These are phyloP conservation scores for Trinorchestia longiramus DNA, from an alignment of 1,140 invertebrate genomes.

Conservation along the genomic window DNA sequence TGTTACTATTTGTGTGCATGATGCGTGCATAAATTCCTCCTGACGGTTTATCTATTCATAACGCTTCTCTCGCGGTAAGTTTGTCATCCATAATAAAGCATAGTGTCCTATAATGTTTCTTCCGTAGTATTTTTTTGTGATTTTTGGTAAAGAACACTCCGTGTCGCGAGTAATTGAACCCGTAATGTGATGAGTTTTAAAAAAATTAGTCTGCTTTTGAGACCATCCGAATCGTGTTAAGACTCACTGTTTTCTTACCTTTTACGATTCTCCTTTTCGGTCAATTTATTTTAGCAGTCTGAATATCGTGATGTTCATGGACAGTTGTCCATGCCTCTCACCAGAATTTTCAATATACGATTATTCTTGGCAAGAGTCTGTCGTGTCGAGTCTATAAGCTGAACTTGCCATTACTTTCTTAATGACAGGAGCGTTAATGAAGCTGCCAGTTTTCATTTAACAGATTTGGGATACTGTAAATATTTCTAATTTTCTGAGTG, in stretches of 20 bases:
- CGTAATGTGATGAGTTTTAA: neutral
- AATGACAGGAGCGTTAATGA: neutral
- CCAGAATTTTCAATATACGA: neutral
- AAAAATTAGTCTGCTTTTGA: neutral
- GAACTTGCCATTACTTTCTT: neutral
- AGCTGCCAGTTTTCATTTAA: neutral
- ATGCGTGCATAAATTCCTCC: neutral
- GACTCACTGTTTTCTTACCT: neutral
- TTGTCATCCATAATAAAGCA: neutral
- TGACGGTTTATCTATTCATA: neutral
- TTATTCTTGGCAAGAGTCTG: neutral
- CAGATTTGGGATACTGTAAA: no score
- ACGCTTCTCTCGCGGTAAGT: neutral
- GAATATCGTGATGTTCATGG: no score
- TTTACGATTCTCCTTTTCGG: neutral
- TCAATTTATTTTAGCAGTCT: neutral
- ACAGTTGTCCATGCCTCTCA: neutral
- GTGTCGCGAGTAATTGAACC: neutral
- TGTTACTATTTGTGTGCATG: neutral
- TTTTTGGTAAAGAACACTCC: neutral
- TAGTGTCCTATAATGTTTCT: neutral
- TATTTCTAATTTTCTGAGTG: no score
- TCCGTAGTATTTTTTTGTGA: neutral
- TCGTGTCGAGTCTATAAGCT: neutral
- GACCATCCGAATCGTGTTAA: neutral